Base-by-base conservation (phyloP, 2,888 invertebrate species). In the Nematopogon swammerdamellus region DNA sequence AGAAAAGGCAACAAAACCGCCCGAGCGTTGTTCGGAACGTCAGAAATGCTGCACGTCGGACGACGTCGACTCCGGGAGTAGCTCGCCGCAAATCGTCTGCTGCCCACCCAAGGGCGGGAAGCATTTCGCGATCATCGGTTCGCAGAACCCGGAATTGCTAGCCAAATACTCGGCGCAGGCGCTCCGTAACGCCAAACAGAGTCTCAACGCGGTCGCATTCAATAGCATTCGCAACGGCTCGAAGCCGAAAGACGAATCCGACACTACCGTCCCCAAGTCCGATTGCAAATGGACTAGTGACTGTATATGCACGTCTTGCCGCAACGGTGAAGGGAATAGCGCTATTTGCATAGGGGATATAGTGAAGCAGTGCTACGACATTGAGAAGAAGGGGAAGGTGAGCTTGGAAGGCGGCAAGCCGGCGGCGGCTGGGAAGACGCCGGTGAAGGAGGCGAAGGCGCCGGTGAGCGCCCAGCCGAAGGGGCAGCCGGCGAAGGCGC, bases 251-350 rank as follows among this genome's bases (percentile, higher is more conserved):
- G 76, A 76, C 2, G 67, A 68, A 1, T 77, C 77, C 2, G 65
- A 67, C 0, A 75, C 73, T n/a, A 75, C 74, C 42, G 72, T 70
- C 0, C 73, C 74, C 0, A 70, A 69, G 44, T 67, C 59, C 0
- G 73, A 72, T 5, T 79, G 77, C 52, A 76, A 77, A 45, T 76
- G 72, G 67, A 77, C 79, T 0, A 75, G 65, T 2, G 77, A 79
- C 16, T 77, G 77, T 46, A 58, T 64, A 0, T 77, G 77, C 25
- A 62, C 56, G 1, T 60, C 65, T 0, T 77, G 77, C 29, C 72
- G 69, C 16, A 64, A 67, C 2, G 59, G 59, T 0, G 68, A 69
- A 0, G 52, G 50, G 0, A 52, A 56, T 1, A 60, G 57, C 10
- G 56, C 64, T 0, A 60, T 64, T 1, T 69, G 70, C 19, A 30